These are phyloP conservation scores for Porites lobata DNA, from an alignment of 92 coral and sea anemone genomes.

Conservation along the genomic window DNA sequence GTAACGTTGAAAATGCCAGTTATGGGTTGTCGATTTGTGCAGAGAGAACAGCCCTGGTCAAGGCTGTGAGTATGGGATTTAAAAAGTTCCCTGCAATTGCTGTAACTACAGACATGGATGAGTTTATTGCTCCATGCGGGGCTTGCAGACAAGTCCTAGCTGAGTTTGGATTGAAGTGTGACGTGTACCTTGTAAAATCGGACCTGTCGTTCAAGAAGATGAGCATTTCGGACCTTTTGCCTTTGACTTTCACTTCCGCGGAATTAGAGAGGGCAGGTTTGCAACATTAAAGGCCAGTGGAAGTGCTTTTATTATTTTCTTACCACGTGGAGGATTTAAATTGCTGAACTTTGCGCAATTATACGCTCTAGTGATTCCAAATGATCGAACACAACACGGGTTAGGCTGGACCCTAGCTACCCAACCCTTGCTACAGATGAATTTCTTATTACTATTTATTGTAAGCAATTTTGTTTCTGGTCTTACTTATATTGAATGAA, in stretches of 20 bases:
- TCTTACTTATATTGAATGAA: no score
- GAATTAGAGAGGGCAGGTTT: constrained; percentile 63
- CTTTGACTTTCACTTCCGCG: constrained; percentile 81
- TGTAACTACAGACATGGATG: constrained; percentile 83
- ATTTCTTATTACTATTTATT: no score
- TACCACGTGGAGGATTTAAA: neutral
- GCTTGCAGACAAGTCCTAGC: constrained; percentile 96
- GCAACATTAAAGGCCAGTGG: neutral
- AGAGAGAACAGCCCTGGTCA: constrained; percentile 94
- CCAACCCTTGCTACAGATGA: no score
- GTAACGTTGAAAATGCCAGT: constrained; percentile 96
- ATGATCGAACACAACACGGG: no score
- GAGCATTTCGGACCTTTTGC: constrained; percentile 79
- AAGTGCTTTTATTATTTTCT: no score
- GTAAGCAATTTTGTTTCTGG: no score
- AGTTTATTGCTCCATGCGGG: constrained; percentile 89
- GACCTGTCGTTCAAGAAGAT: constrained; percentile 75
- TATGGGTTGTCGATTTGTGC: constrained; percentile 93
- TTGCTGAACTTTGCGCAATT: no score
- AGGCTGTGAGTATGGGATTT: constrained; percentile 96
- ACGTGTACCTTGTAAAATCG: constrained; percentile 88
- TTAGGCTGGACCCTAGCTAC: no score
- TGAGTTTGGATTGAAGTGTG: constrained; percentile 94
- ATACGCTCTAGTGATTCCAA: no score
- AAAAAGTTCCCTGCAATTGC: constrained; percentile 91